A percentile compares a stretch with the other conserved stretches of the same genome.
phyloP scores from a whole-genome alignment of 2,113 vertebrate species.

The Etheostoma cragini region DNA sequence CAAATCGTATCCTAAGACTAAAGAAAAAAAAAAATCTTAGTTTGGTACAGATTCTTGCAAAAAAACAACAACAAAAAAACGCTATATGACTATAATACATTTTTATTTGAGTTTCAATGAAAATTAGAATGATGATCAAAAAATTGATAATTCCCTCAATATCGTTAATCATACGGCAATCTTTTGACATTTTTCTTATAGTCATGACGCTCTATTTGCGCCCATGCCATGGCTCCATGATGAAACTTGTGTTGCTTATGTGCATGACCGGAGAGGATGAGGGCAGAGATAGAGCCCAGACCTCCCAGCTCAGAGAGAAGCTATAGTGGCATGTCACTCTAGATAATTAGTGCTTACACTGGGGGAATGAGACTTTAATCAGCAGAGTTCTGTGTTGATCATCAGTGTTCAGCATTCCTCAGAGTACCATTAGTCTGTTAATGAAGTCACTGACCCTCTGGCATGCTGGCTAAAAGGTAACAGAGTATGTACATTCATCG shows the following conservation, averaged over 20 bases:
- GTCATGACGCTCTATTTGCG: no score
- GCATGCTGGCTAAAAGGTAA: slow-evolving; percentile 44
- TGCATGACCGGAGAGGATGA: slow-evolving; percentile 32
- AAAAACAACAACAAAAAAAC: no score
- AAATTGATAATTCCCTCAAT: no score
- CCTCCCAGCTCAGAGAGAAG: slow-evolving; percentile 27
- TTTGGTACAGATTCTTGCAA: no score
- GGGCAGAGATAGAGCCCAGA: slow-evolving; percentile 30
- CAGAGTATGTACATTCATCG: background rate
- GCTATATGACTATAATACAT: no score
- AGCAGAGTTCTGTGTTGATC: slow-evolving; percentile 67
- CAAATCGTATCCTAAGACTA: no score
- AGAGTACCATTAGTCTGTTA: slow-evolving; percentile 60
- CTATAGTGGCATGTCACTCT: slow-evolving; percentile 55
- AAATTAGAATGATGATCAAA: no score
- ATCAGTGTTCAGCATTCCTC: slow-evolving; percentile 59
- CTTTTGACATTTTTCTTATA: no score
- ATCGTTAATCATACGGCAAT: no score
- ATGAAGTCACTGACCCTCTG: slow-evolving; percentile 68
- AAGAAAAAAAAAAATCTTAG: no score
- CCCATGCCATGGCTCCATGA: background rate
- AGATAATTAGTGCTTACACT: slow-evolving; percentile 71
- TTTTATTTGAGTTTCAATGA: no score
- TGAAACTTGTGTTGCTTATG: slow-evolving; percentile 17
- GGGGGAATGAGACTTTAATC: slow-evolving; percentile 74